A percentile compares a stretch with the other conserved stretches of the same genome.
These are phyloP conservation scores for Heliconius nattereri DNA, from an alignment of 1,140 invertebrate genomes.

Conservation along the genomic window DNA sequence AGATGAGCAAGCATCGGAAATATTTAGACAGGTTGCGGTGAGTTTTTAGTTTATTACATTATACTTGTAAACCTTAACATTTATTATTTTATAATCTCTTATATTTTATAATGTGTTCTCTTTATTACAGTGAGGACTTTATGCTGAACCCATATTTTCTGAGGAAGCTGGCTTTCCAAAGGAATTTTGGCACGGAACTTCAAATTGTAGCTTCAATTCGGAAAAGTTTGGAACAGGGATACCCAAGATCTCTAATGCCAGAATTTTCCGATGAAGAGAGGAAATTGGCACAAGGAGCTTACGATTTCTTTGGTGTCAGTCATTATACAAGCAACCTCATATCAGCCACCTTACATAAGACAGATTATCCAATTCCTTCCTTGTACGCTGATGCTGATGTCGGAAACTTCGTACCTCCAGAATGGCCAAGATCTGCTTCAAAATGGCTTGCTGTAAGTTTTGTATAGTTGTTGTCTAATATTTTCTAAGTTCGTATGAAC, in stretches of 20 bases:
- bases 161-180: constrained; percentile 83
- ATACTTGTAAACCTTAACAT: background rate
- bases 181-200: constrained; percentile 81
- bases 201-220: constrained; percentile 75
- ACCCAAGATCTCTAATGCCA: constrained; percentile 74
- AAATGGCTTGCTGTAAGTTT: constrained; percentile 47
- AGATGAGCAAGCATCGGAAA: constrained; percentile 77
- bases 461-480: too few relatives aligned
- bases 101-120: too few relatives aligned
- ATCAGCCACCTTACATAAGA: constrained; percentile 43
- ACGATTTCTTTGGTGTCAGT: constrained; percentile 86
- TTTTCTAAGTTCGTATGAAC: too few relatives aligned
- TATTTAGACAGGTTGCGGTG: constrained; percentile 42
- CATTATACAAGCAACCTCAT: constrained; percentile 79
- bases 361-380: constrained; percentile 41
- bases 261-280: constrained; percentile 79
- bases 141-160: constrained; percentile 74
- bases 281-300: constrained; percentile 80
- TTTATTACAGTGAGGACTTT: background rate
- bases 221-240: constrained; percentile 80
- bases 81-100: background rate
- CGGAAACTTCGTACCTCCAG: constrained; percentile 31
- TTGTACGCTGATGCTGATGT: constrained; percentile 47
- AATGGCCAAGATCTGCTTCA: constrained; percentile 48
- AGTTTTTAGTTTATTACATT: background rate